phyloP scores from a whole-genome alignment of 2,797 vertebrate genomes.

The Sebastolobus altivelis region DNA sequence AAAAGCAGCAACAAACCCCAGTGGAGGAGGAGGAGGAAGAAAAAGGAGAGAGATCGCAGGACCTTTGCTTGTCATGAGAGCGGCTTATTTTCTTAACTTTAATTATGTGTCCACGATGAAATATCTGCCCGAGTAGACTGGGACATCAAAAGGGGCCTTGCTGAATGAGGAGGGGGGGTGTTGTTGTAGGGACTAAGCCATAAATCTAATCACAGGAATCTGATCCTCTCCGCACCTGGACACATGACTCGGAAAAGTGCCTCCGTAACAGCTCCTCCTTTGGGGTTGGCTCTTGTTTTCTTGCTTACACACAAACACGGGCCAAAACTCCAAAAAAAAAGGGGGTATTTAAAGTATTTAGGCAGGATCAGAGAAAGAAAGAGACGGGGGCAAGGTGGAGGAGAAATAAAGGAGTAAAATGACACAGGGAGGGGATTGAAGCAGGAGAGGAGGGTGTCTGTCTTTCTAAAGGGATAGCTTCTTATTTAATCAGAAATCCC shows the following conservation, averaged over 20 bases:
- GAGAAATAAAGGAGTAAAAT: constrained; percentile 49
- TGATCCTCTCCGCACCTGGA: constrained; percentile 79
- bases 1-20: constrained; percentile 47
- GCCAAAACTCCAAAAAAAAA: constrained; percentile 47
- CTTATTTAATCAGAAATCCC: constrained; percentile 55
- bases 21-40: not conserved
- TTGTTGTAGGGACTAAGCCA: constrained; percentile 60
- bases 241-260: constrained; percentile 57
- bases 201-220: constrained; percentile 75
- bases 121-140: constrained; percentile 46
- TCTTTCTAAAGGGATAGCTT: constrained; percentile 39
- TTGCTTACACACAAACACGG: constrained; percentile 52
- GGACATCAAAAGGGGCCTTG: constrained; percentile 66
- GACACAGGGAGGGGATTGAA: constrained; percentile 24
- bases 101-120: constrained; percentile 70
- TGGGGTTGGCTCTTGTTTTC: constrained; percentile 55
- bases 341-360: constrained; percentile 57
- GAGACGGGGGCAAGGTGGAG: constrained; percentile 15
- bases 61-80: constrained; percentile 54
- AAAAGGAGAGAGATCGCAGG: constrained; percentile 16
- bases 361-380: constrained; percentile 37
- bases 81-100: constrained; percentile 66
- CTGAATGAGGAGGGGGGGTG: constrained; percentile 49
- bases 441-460: constrained; percentile 17
- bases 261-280: constrained; percentile 36